A percentile compares a stretch with the other conserved stretches of the same genome.
Evolutionary conservation across 2,797 vertebrate species (phyloP).

Genomic region (Myotis daubentonii): DNA sequence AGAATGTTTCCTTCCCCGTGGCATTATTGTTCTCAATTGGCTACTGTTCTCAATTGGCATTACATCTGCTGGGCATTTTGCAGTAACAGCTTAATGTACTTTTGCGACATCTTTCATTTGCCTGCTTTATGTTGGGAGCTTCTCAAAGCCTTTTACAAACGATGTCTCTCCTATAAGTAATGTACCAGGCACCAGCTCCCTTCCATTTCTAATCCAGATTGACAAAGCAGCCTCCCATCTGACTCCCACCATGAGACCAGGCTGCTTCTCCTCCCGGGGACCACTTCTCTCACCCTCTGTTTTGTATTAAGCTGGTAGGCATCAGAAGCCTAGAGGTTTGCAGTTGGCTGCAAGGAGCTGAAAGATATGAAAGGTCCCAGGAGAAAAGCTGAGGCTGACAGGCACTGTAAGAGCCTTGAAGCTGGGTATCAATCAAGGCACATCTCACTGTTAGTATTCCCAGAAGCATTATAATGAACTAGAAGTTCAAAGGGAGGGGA

Average conservation of each 20-base stretch:
- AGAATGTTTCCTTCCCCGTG: slow-evolving; percentile 48
- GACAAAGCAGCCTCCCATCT: slow-evolving; percentile 65
- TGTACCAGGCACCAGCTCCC: slow-evolving; percentile 51
- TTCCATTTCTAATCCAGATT: slow-evolving; percentile 73
- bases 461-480: slow-evolving; percentile 80
- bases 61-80: slow-evolving; percentile 67
- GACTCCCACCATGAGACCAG: slow-evolving; percentile 62
- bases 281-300: slow-evolving; percentile 63
- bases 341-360: slow-evolving; percentile 71
- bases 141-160: slow-evolving; percentile 68
- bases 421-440: slow-evolving; percentile 79
- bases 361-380: slow-evolving; percentile 74
- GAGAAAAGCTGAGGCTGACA: slow-evolving; percentile 76
- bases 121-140: slow-evolving; percentile 60
- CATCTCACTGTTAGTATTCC: slow-evolving; percentile 63
- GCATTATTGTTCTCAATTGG: slow-evolving; percentile 71
- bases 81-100: slow-evolving; percentile 65
- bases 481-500: slow-evolving; percentile 72
- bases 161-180: slow-evolving; percentile 67
- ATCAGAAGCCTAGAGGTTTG: slow-evolving; percentile 74
- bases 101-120: slow-evolving; percentile 76
- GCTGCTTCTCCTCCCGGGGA: slow-evolving; percentile 42
- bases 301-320: slow-evolving; percentile 77
- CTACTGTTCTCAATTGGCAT: slow-evolving; percentile 69
- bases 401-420: slow-evolving; percentile 71